These are phyloP conservation scores for Nephotettix cincticeps DNA, from an alignment of 1,140 invertebrate genomes.

Conservation along the genomic window DNA sequence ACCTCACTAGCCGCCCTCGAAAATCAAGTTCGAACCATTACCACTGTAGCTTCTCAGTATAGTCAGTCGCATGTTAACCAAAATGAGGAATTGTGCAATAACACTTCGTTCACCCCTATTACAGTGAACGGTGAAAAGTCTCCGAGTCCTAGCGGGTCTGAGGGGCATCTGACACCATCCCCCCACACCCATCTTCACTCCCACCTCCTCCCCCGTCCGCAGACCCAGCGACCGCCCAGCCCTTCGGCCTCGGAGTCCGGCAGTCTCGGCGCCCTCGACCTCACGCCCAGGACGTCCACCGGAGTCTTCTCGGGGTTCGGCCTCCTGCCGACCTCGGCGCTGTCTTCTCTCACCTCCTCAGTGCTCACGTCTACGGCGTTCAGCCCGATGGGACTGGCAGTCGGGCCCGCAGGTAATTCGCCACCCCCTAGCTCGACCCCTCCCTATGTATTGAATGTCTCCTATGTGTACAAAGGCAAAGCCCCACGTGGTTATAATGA, in stretches of 20 bases:
- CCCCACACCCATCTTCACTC: conserved; percentile 36
- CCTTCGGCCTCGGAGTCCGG: conserved; percentile 52
- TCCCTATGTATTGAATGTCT: no score
- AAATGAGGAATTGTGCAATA: conserved; percentile 48
- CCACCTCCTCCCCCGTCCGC: conserved; percentile 39
- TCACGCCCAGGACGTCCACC: conserved; percentile 54
- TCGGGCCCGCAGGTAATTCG: conserved; percentile 73
- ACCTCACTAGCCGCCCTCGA: conserved; percentile 73
- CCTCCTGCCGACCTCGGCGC: conserved; percentile 62
- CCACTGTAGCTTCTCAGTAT: conserved; percentile 57
- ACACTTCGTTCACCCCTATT: conserved; percentile 44
- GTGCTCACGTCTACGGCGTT: conserved; percentile 70
- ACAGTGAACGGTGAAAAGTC: conserved; percentile 57
- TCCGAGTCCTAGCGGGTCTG: conserved; percentile 48
- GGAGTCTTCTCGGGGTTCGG: conserved; percentile 63
- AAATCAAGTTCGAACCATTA: conserved; percentile 69
- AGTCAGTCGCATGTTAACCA: conserved; percentile 45
- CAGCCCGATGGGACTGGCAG: conserved; percentile 77
- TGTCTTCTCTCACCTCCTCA: conserved; percentile 74
- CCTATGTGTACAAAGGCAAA: no score
- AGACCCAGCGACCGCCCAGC: conserved; percentile 45
- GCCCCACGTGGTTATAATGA: no score
- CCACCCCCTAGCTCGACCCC: no score
- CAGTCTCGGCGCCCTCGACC: conserved; percentile 57
- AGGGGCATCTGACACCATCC: conserved; percentile 44